Evolutionary conservation across 2,888 invertebrate species (phyloP).

Genomic region (Sepiola atlantica): DNA sequence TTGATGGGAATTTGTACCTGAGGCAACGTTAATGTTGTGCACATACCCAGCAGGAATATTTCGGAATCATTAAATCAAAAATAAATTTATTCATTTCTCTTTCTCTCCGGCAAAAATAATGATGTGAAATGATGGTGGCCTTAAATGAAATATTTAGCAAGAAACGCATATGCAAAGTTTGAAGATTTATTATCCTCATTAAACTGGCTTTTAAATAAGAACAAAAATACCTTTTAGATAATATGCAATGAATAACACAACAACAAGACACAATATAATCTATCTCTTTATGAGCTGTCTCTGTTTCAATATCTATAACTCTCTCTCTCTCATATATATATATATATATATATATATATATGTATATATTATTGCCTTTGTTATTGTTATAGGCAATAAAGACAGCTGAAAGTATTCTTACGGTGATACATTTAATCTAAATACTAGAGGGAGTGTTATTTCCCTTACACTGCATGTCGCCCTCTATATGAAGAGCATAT

Average conservation of each 20-base stretch:
- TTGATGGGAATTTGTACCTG: neutral
- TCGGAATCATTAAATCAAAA: conserved; percentile 12
- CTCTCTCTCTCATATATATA: too few species aligned
- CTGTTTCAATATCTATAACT: too few species aligned
- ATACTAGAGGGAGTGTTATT: too few species aligned
- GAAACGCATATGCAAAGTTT: neutral
- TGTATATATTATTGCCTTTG: too few species aligned
- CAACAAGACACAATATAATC: conserved; percentile 10
- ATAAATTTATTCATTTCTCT: neutral
- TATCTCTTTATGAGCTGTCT: neutral
- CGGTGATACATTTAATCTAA: too few species aligned
- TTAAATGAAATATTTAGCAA: conserved; percentile 22
- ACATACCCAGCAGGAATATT: neutral
- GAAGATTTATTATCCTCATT: conserved; percentile 10
- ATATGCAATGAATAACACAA: conserved; percentile 16
- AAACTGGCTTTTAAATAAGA: neutral
- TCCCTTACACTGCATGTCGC: too few species aligned
- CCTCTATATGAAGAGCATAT: too few species aligned
- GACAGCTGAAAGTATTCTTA: too few species aligned
- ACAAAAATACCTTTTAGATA: neutral
- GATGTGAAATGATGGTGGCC: neutral
- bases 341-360: too few species aligned
- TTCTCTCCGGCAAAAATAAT: neutral
- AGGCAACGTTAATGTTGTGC: neutral
- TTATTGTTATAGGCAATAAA: too few species aligned